Evolutionary conservation across 2,113 vertebrate species (phyloP).

Genomic region (Neodontobutis hainanensis): DNA sequence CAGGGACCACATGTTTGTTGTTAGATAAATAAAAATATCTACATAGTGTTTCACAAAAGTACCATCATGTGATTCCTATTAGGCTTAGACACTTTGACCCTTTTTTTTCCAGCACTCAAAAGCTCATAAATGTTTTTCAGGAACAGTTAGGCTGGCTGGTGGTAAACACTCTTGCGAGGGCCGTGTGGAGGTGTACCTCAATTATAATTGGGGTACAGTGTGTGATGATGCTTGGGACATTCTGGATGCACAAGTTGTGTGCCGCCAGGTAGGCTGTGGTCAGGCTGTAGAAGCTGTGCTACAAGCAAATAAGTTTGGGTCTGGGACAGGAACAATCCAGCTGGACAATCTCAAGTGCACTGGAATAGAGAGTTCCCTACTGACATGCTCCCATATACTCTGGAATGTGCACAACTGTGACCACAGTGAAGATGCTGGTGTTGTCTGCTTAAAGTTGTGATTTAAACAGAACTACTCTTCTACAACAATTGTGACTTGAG

Average conservation of each 20-base stretch:
- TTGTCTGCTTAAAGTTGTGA: conserved; percentile 82
- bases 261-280: conserved; percentile 87
- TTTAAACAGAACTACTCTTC: conserved; percentile 39
- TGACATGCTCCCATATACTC: conserved; percentile 90
- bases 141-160: conserved; percentile 82
- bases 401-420: conserved; percentile 97
- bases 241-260: conserved; percentile 86
- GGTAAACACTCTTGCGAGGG: conserved; percentile 90
- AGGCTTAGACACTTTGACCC: no score
- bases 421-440: conserved; percentile 91
- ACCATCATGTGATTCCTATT: no score
- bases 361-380: conserved; percentile 83
- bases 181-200: conserved; percentile 88
- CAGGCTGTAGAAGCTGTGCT: conserved; percentile 76
- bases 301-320: conserved; percentile 84
- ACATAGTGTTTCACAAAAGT: no score
- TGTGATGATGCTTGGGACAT: conserved; percentile 97
- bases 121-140: conserved; percentile 62
- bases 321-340: conserved; percentile 86
- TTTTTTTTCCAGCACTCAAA: neutral
- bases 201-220: conserved; percentile 89
- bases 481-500: conserved; percentile 13
- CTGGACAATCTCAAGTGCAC: conserved; percentile 96
- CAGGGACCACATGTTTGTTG: no score
- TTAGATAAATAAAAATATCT: no score